A percentile compares a stretch with the other conserved stretches of the same genome.
Evolutionary conservation across 2,888 invertebrate species (phyloP).

Genomic region (Ephialtes manifestator): DNA sequence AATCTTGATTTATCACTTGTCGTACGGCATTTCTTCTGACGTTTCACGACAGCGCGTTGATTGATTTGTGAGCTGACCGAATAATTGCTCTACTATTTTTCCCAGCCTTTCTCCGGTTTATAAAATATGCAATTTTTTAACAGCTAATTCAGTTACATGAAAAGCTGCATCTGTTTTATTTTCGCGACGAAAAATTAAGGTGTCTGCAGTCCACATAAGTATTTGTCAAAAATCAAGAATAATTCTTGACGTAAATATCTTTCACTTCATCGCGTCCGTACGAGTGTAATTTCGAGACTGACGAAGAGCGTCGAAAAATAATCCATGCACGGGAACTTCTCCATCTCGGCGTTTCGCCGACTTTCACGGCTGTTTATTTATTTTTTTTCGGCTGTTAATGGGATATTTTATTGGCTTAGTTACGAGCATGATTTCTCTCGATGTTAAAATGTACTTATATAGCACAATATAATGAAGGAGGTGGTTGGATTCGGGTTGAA

Average conservation of each 20-base stretch:
- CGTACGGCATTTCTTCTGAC: conserved; percentile 42
- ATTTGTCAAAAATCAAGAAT: background rate
- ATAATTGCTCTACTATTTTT: conserved; percentile 15
- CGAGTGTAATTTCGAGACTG: conserved; percentile 30
- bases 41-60: conserved; percentile 37
- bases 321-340: background rate
- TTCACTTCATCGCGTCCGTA: background rate
- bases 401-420: conserved; percentile 50
- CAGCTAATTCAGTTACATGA: background rate
- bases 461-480: background rate
- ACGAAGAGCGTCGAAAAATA: conserved; percentile 12
- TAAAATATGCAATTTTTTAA: background rate
- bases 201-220: background rate
- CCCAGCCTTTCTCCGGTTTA: conserved; percentile 9
- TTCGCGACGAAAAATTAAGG: background rate
- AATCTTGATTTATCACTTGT: conserved; percentile 49
- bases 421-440: conserved; percentile 50
- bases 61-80: conserved; percentile 49
- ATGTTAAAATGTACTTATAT: conserved; percentile 9
- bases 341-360: conserved; percentile 1
- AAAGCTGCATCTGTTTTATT: background rate
- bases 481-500: background rate
- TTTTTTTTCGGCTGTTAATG: conserved; percentile 31
- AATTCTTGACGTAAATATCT: background rate
- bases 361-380: conserved; percentile 23